Percentiles rank a stretch among this genome's conserved stretches.
phyloP scores from a whole-genome alignment of 2,113 vertebrate species.

The Anhinga anhinga region DNA sequence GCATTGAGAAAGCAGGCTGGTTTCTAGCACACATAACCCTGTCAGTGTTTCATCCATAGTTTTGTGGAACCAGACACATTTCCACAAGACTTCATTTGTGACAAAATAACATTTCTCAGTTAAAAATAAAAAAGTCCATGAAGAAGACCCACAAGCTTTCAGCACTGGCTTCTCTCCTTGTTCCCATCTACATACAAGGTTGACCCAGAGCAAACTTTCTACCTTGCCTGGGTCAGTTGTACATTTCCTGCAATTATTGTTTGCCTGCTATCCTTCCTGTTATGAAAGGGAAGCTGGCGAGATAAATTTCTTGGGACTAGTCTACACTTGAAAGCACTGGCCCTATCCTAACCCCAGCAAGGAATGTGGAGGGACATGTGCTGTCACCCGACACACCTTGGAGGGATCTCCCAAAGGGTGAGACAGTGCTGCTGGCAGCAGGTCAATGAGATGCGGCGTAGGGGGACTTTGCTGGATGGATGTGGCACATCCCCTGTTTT shows the following conservation, averaged over 20 bases:
- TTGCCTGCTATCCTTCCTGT: slow-evolving; percentile 31
- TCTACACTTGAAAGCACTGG: slow-evolving; percentile 19
- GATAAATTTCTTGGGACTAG: not conserved
- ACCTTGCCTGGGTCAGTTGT: not conserved
- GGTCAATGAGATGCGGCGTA: accelerated
- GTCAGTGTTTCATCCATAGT: not conserved
- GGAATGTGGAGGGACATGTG: not conserved
- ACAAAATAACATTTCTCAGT: not conserved
- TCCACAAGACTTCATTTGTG: not conserved
- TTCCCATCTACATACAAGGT: not conserved
- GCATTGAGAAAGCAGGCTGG: not conserved
- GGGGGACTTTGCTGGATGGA: not conserved
- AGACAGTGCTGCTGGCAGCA: not conserved
- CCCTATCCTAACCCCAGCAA: not conserved
- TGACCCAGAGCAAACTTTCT: not conserved
- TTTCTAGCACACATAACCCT: not conserved
- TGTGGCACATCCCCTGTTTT: not conserved
- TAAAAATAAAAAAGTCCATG: not conserved
- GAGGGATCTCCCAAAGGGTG: not conserved
- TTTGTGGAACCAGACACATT: not conserved
- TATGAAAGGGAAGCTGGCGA: slow-evolving; percentile 34
- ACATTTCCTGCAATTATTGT: slow-evolving; percentile 40
- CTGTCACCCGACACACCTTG: accelerated
- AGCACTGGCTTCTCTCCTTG: not conserved
- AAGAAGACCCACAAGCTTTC: not conserved